Percentiles rank a stretch among this genome's conserved stretches.
phyloP scores from a whole-genome alignment of 2,797 vertebrate species.

The Argentina silus region DNA sequence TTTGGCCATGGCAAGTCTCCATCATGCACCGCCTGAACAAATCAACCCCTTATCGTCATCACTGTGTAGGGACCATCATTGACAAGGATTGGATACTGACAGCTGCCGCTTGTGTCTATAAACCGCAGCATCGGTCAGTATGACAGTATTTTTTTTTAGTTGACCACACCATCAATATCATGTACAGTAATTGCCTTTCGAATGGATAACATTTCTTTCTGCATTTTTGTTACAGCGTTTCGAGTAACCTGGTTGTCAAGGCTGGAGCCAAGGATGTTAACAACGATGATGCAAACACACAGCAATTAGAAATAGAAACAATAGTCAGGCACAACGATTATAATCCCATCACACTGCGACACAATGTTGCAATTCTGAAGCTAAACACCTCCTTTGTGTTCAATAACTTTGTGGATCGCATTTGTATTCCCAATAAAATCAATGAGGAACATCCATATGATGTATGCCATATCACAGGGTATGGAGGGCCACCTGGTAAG shows the following conservation, averaged over 20 bases:
- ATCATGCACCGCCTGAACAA: not conserved
- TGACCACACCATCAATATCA: not conserved
- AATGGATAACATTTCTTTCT: not conserved
- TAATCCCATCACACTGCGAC: not conserved
- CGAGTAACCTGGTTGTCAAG: not conserved
- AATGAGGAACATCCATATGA: not conserved
- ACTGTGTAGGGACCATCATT: slow-evolving; percentile 1
- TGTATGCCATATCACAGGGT: not conserved
- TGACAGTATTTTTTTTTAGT: not conserved
- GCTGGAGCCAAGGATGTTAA: not conserved
- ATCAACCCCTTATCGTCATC: not conserved
- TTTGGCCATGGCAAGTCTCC: slow-evolving; percentile 2
- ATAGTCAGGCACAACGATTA: not conserved
- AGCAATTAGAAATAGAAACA: not conserved
- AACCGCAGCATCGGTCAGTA: not conserved
- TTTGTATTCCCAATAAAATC: not conserved
- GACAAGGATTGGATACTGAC: not conserved
- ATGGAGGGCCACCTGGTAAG: not conserved
- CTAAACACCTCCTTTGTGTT: not conserved
- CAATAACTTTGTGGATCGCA: slow-evolving; percentile 1
- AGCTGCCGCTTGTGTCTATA: not conserved
- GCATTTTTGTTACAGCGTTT: not conserved
- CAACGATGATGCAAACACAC: not conserved
- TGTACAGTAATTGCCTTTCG: not conserved
- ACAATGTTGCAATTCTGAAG: slow-evolving; percentile 3